Percentiles rank a stretch among this genome's conserved stretches.
phyloP scores from a whole-genome alignment of 2,888 invertebrate genomes.

The Thelaira solivaga region DNA sequence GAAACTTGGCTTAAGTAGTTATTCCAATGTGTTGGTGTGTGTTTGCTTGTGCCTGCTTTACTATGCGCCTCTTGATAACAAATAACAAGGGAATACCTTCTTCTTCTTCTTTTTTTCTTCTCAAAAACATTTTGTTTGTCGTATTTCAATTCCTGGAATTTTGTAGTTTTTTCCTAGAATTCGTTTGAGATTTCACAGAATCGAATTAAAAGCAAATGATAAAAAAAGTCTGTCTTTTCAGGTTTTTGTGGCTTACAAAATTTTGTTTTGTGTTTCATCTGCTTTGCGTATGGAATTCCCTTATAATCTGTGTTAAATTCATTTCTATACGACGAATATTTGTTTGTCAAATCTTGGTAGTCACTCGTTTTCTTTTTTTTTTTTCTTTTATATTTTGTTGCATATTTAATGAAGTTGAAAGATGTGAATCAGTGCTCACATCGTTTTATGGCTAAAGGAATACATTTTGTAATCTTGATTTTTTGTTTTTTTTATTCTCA shows the following conservation, averaged over 20 bases:
- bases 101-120: conserved; percentile 19
- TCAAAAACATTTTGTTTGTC: conserved; percentile 21
- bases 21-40: background rate
- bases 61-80: conserved; percentile 60
- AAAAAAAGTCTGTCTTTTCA: too few relatives aligned
- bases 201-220: conserved; percentile 65
- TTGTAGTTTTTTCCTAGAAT: conserved; percentile 74
- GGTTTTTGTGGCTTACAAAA: conserved; percentile 22
- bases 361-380: background rate
- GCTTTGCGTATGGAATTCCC: conserved; percentile 48
- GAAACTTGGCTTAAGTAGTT: background rate
- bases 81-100: conserved; percentile 73
- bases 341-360: conserved; percentile 32
- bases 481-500: background rate
- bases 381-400: background rate
- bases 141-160: conserved; percentile 73
- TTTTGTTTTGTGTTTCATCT: conserved; percentile 1
- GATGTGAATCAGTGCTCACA: conserved; percentile 33
- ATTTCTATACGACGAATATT: too few relatives aligned
- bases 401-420: conserved; percentile 59
- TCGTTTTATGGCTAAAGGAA: background rate
- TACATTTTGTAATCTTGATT: background rate
- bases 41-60: background rate
- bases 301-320: too few relatives aligned
- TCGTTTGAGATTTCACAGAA: conserved; percentile 65